Evolutionary conservation across 2,113 vertebrate species (phyloP).

Genomic region (Thermophis baileyi): DNA sequence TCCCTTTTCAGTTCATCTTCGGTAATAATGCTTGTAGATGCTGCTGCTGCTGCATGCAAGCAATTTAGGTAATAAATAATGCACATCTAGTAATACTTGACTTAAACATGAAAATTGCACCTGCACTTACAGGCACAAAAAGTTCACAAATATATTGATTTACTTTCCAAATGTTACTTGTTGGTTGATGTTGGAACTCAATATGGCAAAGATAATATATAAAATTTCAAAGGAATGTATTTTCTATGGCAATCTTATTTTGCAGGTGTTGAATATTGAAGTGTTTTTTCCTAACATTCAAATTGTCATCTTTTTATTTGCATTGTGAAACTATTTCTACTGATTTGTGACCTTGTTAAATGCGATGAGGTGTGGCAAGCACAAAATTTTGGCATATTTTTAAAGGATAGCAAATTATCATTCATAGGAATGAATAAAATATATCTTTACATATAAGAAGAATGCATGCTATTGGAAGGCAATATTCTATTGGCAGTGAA

Average conservation of each 20-base stretch:
- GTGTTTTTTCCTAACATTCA: neutral
- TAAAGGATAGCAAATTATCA: neutral
- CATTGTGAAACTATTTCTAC: neutral
- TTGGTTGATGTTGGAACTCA: neutral
- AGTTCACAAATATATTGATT: neutral
- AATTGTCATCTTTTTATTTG: neutral
- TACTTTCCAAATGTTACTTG: neutral
- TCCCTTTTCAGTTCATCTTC: neutral
- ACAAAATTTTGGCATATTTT: neutral
- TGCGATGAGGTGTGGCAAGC: neutral
- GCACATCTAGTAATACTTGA: neutral
- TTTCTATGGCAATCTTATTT: neutral
- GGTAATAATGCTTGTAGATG: neutral
- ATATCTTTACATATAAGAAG: neutral
- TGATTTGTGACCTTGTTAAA: neutral
- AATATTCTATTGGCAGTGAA: neutral
- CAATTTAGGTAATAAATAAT: neutral
- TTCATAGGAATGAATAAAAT: neutral
- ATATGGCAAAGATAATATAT: neutral
- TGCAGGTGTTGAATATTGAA: neutral
- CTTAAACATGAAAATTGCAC: neutral
- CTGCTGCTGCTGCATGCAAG: neutral
- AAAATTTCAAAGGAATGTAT: neutral
- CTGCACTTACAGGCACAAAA: neutral
- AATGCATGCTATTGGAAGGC: neutral